Conservation (phyloP, 2,797 vertebrate species). For the Eutrigla gurnardus region DNA sequence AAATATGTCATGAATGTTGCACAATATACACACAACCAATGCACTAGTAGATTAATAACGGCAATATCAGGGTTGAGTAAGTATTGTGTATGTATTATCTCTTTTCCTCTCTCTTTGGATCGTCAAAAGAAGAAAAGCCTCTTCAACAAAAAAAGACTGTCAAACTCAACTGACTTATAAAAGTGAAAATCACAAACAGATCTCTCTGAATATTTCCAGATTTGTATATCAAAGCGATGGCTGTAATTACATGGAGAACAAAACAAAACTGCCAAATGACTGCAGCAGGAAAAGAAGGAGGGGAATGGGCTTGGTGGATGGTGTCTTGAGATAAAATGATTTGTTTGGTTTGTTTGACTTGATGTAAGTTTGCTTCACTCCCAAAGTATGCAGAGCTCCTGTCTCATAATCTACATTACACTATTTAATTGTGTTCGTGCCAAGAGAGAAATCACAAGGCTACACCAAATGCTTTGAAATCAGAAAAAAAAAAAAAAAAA, state of each 20-base stretch:
- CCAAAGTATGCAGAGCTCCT: constrained; percentile 40
- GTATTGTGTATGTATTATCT: constrained; percentile 8
- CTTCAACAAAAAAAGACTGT: constrained; percentile 20
- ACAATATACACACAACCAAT: background rate
- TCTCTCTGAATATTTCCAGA: constrained; percentile 67
- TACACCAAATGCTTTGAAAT: constrained; percentile 1
- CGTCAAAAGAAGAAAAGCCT: constrained; percentile 28
- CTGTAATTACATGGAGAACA: constrained; percentile 66
- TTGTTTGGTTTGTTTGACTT: constrained; percentile 70
- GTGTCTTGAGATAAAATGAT: constrained; percentile 62
- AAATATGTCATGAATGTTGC: background rate
- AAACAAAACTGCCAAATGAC: constrained; percentile 64
- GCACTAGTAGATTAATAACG: background rate
- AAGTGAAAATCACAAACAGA: constrained; percentile 67
- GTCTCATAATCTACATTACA: constrained; percentile 24
- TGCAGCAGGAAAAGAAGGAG: constrained; percentile 40
- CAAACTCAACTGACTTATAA: constrained; percentile 58
- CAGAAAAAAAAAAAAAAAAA: constrained; percentile 1
- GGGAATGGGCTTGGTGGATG: constrained; percentile 42
- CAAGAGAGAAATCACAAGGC: constrained; percentile 19
- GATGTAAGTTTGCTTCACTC: constrained; percentile 66
- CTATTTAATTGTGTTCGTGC: constrained; percentile 12
- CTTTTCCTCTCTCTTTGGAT: constrained; percentile 33
- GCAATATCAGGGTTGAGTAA: constrained; percentile 7
- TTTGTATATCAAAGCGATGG: constrained; percentile 65